Base-by-base conservation (phyloP, 2,888 invertebrate species). In the Leuctra nigra region DNA sequence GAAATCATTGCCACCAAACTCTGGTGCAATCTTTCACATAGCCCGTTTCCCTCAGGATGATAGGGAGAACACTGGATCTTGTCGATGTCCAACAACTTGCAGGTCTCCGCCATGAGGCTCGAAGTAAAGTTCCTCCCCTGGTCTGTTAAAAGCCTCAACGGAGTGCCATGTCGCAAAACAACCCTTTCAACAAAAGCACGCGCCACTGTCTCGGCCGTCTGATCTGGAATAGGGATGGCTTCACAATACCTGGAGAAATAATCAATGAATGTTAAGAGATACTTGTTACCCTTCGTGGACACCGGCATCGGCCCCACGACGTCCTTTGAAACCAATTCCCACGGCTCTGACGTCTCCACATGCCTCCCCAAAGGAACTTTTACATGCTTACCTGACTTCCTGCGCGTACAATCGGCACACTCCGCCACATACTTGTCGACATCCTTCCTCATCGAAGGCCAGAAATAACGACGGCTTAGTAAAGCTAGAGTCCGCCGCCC, bases 171-270 rank as follows among this genome's bases (percentile, higher is more conserved):
- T 7, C 6, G 7, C 11, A 29, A 29, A 11, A 29, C 11, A 6
- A 29, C 29, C 7, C 11, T 29, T 29, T n/a, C 2, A 4, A 41
- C 54, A 18, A 44, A 54, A 4, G 7, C 54, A 7, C 23, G 6
- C 6, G 65, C 65, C 2, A 66, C 54, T 0, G 66, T 65, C 6
- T 56, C 47, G 1, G 67, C 57, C 29, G 35, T 61, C 1, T 56
- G 48, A 29, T 68, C 61, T 2, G 55, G 58, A 4, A 65, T 18
- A 0, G 66, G 59, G 6, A 62, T 44, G 0, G 61, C 61, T 7
- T 35, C 38, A 14, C 18, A 13, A 22, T 41, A 44, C 22, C 33
- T 57, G 3, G 53, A 54, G 18, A 57, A 53, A 33, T 36, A 16
- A 39, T 44, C 39, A 22, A 22, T 35, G 9, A 39, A 46, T 11